Conservation (phyloP, 2,113 vertebrate genomes). For the Odontesthes bonariensis region DNA sequence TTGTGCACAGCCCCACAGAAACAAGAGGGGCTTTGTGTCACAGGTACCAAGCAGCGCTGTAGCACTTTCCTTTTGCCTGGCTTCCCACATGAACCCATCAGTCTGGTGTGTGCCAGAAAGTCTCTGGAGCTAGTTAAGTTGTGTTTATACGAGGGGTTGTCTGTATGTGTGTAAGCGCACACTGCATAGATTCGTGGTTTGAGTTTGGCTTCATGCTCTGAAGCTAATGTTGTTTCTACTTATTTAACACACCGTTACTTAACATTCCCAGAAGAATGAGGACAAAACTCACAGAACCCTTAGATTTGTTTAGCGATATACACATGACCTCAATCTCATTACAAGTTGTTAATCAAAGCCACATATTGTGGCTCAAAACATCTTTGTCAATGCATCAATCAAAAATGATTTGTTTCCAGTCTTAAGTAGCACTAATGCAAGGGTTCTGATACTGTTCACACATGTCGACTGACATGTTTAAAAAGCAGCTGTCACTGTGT, state of each 20-base stretch:
- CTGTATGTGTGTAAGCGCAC: constrained; percentile 9
- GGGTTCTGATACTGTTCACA: constrained; percentile 35
- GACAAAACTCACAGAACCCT: constrained; percentile 16
- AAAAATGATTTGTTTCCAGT: constrained; percentile 32
- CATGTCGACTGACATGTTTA: constrained; percentile 41
- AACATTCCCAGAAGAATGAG: constrained; percentile 62
- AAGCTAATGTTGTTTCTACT: constrained; percentile 35
- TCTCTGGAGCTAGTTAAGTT: constrained; percentile 61
- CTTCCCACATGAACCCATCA: constrained; percentile 57
- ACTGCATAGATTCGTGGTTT: constrained; percentile 48
- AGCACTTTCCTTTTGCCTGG: constrained; percentile 38
- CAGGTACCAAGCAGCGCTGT: constrained; percentile 34
- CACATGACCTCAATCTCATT: constrained; percentile 41
- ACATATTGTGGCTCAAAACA: not conserved
- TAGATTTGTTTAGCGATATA: constrained; percentile 12
- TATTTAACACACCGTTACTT: constrained; percentile 46
- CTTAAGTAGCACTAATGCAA: constrained; percentile 28
- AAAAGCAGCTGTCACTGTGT: constrained; percentile 56
- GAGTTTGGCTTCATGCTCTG: constrained; percentile 42
- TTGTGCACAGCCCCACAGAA: constrained; percentile 41
- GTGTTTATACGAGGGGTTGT: constrained; percentile 30
- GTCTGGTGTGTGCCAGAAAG: constrained; percentile 56
- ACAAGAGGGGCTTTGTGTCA: constrained; percentile 74
- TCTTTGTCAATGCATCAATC: constrained; percentile 33
- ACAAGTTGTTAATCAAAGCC: constrained; percentile 40